Evolutionary conservation across 2,888 invertebrate species (phyloP).

Genomic region (Cerastis rubricosa): DNA sequence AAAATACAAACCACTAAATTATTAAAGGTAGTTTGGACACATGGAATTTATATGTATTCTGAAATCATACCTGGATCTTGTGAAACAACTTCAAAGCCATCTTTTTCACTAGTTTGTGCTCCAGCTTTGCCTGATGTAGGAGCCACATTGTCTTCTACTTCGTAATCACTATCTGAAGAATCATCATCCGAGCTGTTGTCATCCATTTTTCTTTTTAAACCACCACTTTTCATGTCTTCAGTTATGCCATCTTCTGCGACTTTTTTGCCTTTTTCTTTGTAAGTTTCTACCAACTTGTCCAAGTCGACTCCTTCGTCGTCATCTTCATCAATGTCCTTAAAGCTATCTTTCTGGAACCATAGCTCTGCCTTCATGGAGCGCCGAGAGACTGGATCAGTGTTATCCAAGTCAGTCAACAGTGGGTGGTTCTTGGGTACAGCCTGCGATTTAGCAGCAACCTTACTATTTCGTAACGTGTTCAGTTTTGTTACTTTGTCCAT

Average conservation of each 20-base stretch:
- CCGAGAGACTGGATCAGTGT: constrained; percentile 93
- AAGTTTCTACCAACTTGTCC: constrained; percentile 94
- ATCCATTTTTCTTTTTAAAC: constrained; percentile 76
- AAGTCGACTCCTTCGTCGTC: constrained; percentile 97
- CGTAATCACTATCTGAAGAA: constrained; percentile 88
- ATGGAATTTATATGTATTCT: background rate
- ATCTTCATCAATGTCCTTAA: constrained; percentile 95
- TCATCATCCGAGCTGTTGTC: constrained; percentile 86
- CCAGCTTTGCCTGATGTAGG: constrained; percentile 71
- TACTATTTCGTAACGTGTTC: constrained; percentile 84
- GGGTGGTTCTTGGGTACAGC: constrained; percentile 91
- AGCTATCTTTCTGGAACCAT: constrained; percentile 96
- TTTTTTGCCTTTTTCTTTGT: constrained; percentile 93
- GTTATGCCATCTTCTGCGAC: constrained; percentile 74
- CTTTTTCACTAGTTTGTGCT: constrained; percentile 88
- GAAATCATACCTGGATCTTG: constrained; percentile 87
- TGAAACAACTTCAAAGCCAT: constrained; percentile 92
- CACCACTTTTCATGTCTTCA: constrained; percentile 59
- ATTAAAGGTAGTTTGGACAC: background rate
- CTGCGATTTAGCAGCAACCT: constrained; percentile 71
- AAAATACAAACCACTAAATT: background rate
- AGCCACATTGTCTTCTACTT: constrained; percentile 82
- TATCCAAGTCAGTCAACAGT: constrained; percentile 95
- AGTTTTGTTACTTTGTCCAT: constrained; percentile 83
- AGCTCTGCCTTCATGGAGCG: constrained; percentile 95